Base-by-base conservation (phyloP, 2,113 vertebrate species). In the Melierax canorus region DNA sequence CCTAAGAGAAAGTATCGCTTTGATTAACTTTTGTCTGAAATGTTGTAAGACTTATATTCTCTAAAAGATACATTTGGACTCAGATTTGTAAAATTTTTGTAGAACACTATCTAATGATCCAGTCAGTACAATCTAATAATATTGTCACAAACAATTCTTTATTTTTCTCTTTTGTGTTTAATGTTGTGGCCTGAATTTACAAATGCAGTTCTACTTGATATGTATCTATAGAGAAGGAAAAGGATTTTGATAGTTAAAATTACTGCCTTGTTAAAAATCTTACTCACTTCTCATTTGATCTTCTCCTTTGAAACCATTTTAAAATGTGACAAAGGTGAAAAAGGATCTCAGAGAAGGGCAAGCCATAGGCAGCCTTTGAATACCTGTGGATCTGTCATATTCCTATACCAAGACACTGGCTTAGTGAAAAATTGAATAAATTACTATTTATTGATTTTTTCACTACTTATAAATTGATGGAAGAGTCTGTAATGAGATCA, bases 341-440 rank as follows among this genome's bases (percentile, higher is more conserved):
- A 88, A 63, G 16, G 20, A 71, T 29, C 32, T 86, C 38, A 50
- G 59, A 85, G 21, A 73, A 87, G 20, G 27, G 22, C 13, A 94
- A 90, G 38, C 3, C 22, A 27, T 34, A 67, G 39, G 80, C 43
- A 87, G 41, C 2, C 39, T 80, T 88, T 92, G 60, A 93, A 88
- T 80, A 87, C 38, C 48, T 95, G 55, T n/a, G 38, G 29, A 90
- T 86, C 71, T 92, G 63, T 29, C 72, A 32, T 88, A 80, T 72
- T 69, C 46, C 26, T 86, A 38, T 26, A 83, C 27, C 32, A 94
- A 63, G 45, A 69, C 5, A 83, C 27, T 59, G 81, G 26, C 17
- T 85, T 92, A 90, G 92, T 69, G 50, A 96, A 88, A 95, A 95
- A 79, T 38, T 53, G 4, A 92, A 90, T 73, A 53, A 66, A 90